These are phyloP conservation scores for Frieseomelitta varia DNA, from an alignment of 1,140 invertebrate genomes.

Conservation along the genomic window DNA sequence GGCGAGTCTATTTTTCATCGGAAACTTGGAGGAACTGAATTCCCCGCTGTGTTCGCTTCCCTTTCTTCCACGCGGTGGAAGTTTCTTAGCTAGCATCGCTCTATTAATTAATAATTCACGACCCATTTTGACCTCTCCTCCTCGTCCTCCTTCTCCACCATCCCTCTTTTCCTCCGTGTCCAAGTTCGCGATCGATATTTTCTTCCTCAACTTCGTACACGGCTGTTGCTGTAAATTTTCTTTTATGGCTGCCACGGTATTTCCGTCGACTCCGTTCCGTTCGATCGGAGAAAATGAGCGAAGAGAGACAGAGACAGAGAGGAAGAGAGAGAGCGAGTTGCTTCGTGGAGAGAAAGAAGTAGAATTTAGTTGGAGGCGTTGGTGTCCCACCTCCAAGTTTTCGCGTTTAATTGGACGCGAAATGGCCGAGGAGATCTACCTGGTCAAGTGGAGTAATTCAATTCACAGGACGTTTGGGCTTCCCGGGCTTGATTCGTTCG, in stretches of 20 bases:
- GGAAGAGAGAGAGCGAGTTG: neutral
- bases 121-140: neutral
- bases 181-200: slow-evolving; percentile 15
- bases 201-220: slow-evolving; percentile 4
- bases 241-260: slow-evolving; percentile 9
- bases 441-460: slow-evolving; percentile 17
- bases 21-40: slow-evolving; percentile 22
- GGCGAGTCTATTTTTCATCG: slow-evolving; percentile 48
- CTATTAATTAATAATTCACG: slow-evolving; percentile 54
- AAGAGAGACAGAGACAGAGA: neutral
- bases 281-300: neutral
- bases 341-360: neutral
- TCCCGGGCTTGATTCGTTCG: neutral
- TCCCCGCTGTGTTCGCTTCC: neutral
- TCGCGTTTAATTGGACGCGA: slow-evolving; percentile 34
- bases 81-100: slow-evolving; percentile 42
- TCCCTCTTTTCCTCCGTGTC: neutral
- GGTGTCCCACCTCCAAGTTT: slow-evolving; percentile 2
- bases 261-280: neutral
- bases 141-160: neutral
- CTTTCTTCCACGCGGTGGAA: neutral
- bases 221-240: slow-evolving; percentile 32
- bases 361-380: slow-evolving; percentile 14
- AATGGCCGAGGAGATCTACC: neutral
- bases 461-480: slow-evolving; percentile 9